Percentiles rank a stretch among this genome's conserved stretches.
These are phyloP conservation scores for Dasypogon diadema DNA, from an alignment of 2,888 invertebrate species.

Conservation along the genomic window DNA sequence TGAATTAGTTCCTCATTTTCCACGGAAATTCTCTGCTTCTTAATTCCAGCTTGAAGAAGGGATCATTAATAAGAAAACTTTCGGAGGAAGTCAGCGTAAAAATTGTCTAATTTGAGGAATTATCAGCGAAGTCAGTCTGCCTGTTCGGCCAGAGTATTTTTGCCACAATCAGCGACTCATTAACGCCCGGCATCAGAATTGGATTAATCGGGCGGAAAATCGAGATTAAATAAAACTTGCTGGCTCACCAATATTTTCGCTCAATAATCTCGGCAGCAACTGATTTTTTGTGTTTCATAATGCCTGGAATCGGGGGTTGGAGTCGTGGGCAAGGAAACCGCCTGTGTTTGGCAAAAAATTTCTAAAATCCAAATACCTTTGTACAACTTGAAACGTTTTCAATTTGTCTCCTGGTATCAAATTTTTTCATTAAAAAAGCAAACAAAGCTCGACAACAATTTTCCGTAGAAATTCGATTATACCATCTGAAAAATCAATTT, in stretches of 20 bases:
- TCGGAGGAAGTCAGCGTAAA: not conserved
- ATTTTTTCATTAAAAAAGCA: not conserved
- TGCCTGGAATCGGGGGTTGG: too few relatives aligned
- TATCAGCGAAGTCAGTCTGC: slow-evolving; percentile 4
- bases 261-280: not conserved
- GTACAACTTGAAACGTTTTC: too few relatives aligned
- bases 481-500: not conserved
- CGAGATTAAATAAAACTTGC: not conserved
- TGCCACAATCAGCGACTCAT: slow-evolving; percentile 10
- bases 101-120: not conserved
- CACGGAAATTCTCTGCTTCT: not conserved
- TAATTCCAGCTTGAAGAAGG: not conserved
- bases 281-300: not conserved
- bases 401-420: not conserved
- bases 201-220: not conserved
- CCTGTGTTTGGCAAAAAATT: too few relatives aligned
- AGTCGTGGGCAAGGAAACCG: too few relatives aligned
- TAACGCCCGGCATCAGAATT: not conserved
- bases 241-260: not conserved
- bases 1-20: slow-evolving; percentile 21
- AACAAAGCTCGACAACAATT: not conserved
- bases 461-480: not conserved
- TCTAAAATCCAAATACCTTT: too few relatives aligned
- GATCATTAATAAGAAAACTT: slow-evolving; percentile 1
- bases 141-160: too few relatives aligned